A percentile compares a stretch with the other conserved stretches of the same genome.
phyloP scores from a whole-genome alignment of 1,140 invertebrate genomes.

The Daktulosphaira vitifoliae region DNA sequence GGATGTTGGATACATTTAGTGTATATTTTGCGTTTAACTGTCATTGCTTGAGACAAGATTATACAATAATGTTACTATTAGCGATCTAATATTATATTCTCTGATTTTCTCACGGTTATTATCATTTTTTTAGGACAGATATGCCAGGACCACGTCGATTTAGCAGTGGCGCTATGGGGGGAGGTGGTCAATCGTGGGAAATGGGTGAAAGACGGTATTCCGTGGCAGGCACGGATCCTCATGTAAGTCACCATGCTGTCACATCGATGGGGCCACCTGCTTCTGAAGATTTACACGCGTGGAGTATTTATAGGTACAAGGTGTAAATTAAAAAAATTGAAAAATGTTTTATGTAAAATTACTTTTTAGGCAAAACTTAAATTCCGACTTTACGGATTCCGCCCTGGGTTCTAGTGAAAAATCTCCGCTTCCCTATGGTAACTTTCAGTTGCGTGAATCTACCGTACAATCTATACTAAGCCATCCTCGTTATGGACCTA shows the following conservation, averaged over 20 bases:
- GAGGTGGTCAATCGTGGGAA: constrained; percentile 45
- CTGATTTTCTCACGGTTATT: not conserved
- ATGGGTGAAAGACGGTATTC: constrained; percentile 67
- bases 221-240: constrained; percentile 58
- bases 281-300: constrained; percentile 85
- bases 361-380: constrained; percentile 74
- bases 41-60: too few relatives aligned
- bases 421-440: constrained; percentile 81
- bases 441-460: constrained; percentile 83
- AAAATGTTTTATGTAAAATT: too few relatives aligned
- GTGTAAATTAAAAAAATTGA: too few relatives aligned
- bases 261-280: constrained; percentile 48
- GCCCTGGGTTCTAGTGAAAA: constrained; percentile 83
- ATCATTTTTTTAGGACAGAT: constrained; percentile 12
- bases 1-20: not conserved
- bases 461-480: constrained; percentile 89
- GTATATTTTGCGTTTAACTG: too few relatives aligned
- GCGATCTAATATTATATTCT: too few relatives aligned
- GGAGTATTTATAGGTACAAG: constrained; percentile 81
- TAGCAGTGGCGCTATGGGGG: constrained; percentile 2
- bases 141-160: constrained; percentile 23
- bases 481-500: constrained; percentile 78
- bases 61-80: too few relatives aligned
- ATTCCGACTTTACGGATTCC: constrained; percentile 89
- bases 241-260: constrained; percentile 20